Conservation (phyloP, 2,113 vertebrate species). For the Neotoma lepida region DNA sequence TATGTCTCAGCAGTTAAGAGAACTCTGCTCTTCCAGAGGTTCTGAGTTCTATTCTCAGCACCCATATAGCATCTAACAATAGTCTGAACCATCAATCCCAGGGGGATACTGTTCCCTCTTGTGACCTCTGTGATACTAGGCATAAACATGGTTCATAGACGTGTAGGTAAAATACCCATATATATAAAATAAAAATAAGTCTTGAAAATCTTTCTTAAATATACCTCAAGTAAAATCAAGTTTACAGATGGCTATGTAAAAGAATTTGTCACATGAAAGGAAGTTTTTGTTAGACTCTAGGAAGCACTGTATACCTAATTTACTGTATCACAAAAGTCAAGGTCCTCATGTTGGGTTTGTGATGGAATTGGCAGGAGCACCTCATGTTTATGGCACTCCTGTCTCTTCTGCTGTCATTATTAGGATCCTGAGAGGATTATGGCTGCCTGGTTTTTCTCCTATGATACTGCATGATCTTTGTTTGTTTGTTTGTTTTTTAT, state of each 20-base stretch:
- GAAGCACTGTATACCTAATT: not conserved
- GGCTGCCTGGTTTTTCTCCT: not conserved
- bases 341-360: not conserved
- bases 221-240: slow-evolving; percentile 2
- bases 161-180: not conserved
- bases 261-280: slow-evolving; percentile 17
- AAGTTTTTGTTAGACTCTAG: slow-evolving; percentile 28
- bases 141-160: not conserved
- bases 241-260: slow-evolving; percentile 39
- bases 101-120: not conserved
- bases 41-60: not conserved
- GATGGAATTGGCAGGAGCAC: not conserved
- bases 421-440: not conserved
- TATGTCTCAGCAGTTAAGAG: not conserved
- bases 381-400: not conserved
- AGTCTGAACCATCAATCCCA: not conserved
- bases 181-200: not conserved
- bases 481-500: not conserved
- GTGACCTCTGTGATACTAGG: not conserved
- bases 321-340: not conserved
- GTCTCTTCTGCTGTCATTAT: not conserved
- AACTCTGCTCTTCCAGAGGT: not conserved
- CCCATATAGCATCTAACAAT: not conserved
- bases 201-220: not conserved
- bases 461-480: not conserved